Conservation (phyloP, 2,888 invertebrate species). For the Cheiracanthium punctorium region DNA sequence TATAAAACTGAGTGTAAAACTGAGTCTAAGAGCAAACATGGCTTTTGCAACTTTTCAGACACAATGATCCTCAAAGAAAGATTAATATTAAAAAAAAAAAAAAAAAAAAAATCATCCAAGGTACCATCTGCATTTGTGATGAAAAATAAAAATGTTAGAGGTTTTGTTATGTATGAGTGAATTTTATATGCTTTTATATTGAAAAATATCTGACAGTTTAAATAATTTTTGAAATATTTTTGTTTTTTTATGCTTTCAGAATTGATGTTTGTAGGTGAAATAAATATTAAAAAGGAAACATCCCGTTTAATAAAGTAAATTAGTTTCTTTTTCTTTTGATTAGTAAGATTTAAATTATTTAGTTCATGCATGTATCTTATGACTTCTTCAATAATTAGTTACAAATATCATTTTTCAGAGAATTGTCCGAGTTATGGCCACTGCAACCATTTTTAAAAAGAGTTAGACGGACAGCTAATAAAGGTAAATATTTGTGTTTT, state of each 20-base stretch:
- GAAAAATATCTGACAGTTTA: background rate
- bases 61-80: background rate
- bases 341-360: background rate
- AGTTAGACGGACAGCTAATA: conserved; percentile 41
- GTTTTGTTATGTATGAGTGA: background rate
- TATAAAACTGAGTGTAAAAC: too few relatives aligned
- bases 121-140: background rate
- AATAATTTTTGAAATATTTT: background rate
- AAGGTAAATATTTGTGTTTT: conserved; percentile 13
- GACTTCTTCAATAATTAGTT: background rate
- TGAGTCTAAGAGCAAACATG: too few relatives aligned
- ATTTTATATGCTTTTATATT: background rate
- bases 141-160: background rate
- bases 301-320: conserved; percentile 60
- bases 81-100: background rate
- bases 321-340: background rate
- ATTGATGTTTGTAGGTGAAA: conserved; percentile 52
- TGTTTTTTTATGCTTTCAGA: conserved; percentile 22
- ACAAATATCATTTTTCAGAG: conserved; percentile 9
- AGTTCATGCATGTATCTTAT: too few relatives aligned
- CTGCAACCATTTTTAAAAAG: conserved; percentile 47
- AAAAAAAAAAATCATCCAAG: too few relatives aligned
- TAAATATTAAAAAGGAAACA: conserved; percentile 56
- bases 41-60: too few relatives aligned
- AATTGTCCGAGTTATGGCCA: conserved; percentile 32